A percentile compares a stretch with the other conserved stretches of the same genome.
phyloP scores from a whole-genome alignment of 2,888 invertebrate genomes.

The Autographa pulchrina region DNA sequence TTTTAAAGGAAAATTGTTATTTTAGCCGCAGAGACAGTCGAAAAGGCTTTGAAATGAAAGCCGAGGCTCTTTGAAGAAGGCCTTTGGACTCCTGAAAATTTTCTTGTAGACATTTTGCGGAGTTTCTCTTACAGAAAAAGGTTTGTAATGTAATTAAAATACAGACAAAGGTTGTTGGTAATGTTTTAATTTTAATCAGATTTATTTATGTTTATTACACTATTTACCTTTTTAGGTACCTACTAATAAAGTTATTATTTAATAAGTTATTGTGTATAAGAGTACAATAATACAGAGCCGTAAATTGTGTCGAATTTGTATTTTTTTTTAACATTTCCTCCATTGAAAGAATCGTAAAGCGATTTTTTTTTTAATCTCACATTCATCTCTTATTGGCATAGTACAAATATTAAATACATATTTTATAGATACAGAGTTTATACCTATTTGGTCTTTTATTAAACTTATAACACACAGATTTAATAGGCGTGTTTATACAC shows the following conservation, averaged over 20 bases:
- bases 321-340: too few relatives aligned
- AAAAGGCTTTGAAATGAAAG: slow-evolving; percentile 24
- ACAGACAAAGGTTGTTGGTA: background rate
- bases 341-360: too few relatives aligned
- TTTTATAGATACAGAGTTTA: too few relatives aligned
- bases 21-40: slow-evolving; percentile 5
- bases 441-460: too few relatives aligned
- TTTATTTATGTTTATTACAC: background rate
- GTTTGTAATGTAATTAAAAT: background rate
- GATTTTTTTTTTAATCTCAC: too few relatives aligned
- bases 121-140: slow-evolving; percentile 2
- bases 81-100: slow-evolving; percentile 19
- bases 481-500: background rate
- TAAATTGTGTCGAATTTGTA: too few relatives aligned
- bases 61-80: slow-evolving; percentile 32
- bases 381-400: too few relatives aligned
- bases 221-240: background rate
- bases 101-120: slow-evolving; percentile 20
- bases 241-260: background rate
- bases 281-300: too few relatives aligned
- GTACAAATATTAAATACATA: too few relatives aligned
- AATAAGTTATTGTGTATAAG: too few relatives aligned
- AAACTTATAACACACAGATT: background rate
- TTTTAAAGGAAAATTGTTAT: slow-evolving; percentile 12
- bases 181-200: background rate